Evolutionary conservation across 2,888 invertebrate species (phyloP).

Genomic region (Rhagonycha fulva): DNA sequence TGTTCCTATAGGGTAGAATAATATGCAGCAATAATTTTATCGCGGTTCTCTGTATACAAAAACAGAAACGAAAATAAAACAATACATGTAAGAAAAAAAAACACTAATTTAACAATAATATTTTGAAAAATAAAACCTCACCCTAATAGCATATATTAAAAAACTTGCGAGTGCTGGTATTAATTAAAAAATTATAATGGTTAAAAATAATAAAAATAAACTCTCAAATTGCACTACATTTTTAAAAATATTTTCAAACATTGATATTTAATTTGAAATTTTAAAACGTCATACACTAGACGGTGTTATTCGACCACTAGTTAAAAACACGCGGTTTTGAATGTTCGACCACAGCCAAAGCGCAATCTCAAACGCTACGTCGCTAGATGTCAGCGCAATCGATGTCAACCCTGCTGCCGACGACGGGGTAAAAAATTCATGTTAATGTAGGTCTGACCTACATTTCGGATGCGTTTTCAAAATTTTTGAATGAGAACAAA

Average conservation of each 20-base stretch:
- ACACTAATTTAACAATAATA: background rate
- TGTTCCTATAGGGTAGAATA: background rate
- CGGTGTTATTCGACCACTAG: conserved; percentile 30
- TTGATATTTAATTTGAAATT: background rate
- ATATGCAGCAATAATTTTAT: background rate
- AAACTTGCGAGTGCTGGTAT: background rate
- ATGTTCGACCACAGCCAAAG: conserved; percentile 27
- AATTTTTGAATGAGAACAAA: conserved; percentile 2
- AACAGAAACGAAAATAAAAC: background rate
- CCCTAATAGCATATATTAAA: background rate
- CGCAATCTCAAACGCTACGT: conserved; percentile 40
- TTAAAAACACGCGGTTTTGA: conserved; percentile 33
- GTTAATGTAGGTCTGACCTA: conserved; percentile 31
- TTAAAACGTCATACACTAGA: conserved; percentile 24
- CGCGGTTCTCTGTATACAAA: background rate
- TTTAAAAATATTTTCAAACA: background rate
- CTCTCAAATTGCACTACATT: background rate
- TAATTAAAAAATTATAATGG: background rate
- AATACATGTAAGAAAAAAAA: background rate
- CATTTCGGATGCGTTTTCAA: conserved; percentile 9
- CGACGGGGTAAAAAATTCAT: conserved; percentile 26
- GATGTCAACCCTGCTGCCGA: conserved; percentile 29
- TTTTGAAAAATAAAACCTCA: background rate
- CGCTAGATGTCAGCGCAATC: conserved; percentile 42
- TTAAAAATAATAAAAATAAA: background rate